phyloP scores from a whole-genome alignment of 2,888 invertebrate genomes.

The Nesidiocoris tenuis region DNA sequence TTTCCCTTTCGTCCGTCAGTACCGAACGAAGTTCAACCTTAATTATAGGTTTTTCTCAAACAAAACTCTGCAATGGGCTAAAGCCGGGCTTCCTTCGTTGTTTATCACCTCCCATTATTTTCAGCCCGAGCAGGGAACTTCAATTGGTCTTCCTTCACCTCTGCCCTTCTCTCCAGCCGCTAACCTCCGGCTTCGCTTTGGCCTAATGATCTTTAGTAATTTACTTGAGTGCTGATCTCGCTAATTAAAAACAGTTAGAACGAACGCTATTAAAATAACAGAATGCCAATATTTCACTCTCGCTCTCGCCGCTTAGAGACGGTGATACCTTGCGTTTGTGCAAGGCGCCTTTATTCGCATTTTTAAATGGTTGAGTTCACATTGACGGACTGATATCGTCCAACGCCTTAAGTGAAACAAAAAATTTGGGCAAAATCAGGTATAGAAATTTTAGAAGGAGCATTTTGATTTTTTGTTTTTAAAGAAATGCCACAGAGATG shows the following conservation, averaged over 20 bases:
- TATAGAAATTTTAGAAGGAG: too few species aligned
- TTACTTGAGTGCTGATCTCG: slow-evolving; percentile 31
- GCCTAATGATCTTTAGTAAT: slow-evolving; percentile 29
- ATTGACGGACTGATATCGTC: too few species aligned
- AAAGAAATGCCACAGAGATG: too few species aligned
- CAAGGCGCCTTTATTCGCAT: too few species aligned
- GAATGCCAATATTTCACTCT: slow-evolving; percentile 28
- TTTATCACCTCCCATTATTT: slow-evolving; percentile 39
- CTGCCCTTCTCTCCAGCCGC: not conserved
- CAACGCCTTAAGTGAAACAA: too few species aligned
- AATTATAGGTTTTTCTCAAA: slow-evolving; percentile 39
- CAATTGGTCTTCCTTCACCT: slow-evolving; percentile 20
- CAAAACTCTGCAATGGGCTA: slow-evolving; percentile 20
- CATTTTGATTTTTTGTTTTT: too few species aligned
- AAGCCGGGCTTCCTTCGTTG: slow-evolving; percentile 13
- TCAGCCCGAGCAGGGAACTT: slow-evolving; percentile 22
- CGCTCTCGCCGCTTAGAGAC: not conserved
- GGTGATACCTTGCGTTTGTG: too few species aligned
- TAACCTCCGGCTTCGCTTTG: not conserved
- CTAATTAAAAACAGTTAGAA: slow-evolving; percentile 29
- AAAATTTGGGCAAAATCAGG: too few species aligned
- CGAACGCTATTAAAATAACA: slow-evolving; percentile 29
- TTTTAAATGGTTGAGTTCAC: too few species aligned
- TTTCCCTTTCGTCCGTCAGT: slow-evolving; percentile 36
- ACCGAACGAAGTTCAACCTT: slow-evolving; percentile 36